phyloP scores from a whole-genome alignment of 2,113 vertebrate genomes.

The Pseudorasbora parva region DNA sequence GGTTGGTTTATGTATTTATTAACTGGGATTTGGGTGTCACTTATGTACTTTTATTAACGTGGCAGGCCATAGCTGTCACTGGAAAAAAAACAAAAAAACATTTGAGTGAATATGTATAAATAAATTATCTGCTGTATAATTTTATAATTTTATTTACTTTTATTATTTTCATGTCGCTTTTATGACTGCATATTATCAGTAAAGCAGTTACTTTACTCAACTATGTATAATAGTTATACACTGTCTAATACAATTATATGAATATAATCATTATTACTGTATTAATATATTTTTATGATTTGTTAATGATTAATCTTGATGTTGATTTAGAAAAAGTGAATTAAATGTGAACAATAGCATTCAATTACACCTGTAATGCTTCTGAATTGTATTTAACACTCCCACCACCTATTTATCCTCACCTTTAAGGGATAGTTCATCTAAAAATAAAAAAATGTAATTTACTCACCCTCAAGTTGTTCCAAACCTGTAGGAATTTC shows the following conservation, averaged over 20 bases:
- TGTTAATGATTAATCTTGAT: background rate
- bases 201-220: background rate
- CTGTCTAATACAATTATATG: background rate
- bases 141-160: background rate
- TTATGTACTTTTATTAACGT: background rate
- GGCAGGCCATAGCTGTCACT: background rate
- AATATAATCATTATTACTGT: background rate
- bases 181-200: background rate
- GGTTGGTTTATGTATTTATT: slow-evolving; percentile 14
- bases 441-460: no score
- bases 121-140: background rate
- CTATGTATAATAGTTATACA: background rate
- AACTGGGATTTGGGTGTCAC: slow-evolving; percentile 8
- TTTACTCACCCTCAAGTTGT: no score
- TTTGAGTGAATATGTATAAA: background rate
- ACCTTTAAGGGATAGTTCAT: background rate
- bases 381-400: background rate
- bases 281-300: background rate
- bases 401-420: background rate
- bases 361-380: background rate
- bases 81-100: background rate
- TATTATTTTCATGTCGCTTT: background rate
- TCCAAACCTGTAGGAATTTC: no score
- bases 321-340: no score
- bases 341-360: background rate